Evolutionary conservation across 2,888 invertebrate genomes (phyloP).

Genomic region (Dascillus cervinus): DNA sequence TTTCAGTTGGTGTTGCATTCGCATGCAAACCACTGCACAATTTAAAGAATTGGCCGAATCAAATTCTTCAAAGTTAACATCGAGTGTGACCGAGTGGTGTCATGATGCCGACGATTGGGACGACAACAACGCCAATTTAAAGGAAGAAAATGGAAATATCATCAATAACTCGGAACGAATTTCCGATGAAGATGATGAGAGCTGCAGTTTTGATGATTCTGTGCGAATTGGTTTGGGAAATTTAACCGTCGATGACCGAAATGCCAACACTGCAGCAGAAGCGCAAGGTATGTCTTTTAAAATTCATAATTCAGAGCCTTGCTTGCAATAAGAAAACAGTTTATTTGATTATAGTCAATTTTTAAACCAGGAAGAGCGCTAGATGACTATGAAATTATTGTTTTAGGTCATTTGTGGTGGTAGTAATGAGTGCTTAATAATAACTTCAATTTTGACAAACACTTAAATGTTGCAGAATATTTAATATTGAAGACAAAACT

Average conservation of each 20-base stretch:
- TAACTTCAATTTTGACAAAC: conserved; percentile 11
- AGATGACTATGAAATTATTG: no score
- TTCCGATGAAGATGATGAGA: conserved; percentile 41
- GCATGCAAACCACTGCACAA: conserved; percentile 61
- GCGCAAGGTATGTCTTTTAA: conserved; percentile 32
- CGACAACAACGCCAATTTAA: conserved; percentile 43
- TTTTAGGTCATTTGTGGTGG: no score
- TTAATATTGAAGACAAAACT: no score
- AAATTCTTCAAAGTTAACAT: neutral
- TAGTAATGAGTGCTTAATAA: no score
- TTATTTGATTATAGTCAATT: no score
- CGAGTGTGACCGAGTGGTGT: conserved; percentile 54
- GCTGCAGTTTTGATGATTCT: conserved; percentile 43
- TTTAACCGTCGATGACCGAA: conserved; percentile 48
- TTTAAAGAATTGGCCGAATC: conserved; percentile 15
- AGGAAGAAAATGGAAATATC: conserved; percentile 68
- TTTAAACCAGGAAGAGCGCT: no score
- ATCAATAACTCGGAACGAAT: conserved; percentile 42
- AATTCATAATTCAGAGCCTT: no score
- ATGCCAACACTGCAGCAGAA: conserved; percentile 44
- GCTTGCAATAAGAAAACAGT: neutral
- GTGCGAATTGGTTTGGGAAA: conserved; percentile 50
- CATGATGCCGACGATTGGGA: conserved; percentile 57
- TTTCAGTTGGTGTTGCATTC: conserved; percentile 70
- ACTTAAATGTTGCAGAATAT: no score